Evolutionary conservation across 2,113 vertebrate genomes (phyloP), one percentile per base, ranked within the genome.

Genomic region (Burhinus oedicnemus): DNA sequence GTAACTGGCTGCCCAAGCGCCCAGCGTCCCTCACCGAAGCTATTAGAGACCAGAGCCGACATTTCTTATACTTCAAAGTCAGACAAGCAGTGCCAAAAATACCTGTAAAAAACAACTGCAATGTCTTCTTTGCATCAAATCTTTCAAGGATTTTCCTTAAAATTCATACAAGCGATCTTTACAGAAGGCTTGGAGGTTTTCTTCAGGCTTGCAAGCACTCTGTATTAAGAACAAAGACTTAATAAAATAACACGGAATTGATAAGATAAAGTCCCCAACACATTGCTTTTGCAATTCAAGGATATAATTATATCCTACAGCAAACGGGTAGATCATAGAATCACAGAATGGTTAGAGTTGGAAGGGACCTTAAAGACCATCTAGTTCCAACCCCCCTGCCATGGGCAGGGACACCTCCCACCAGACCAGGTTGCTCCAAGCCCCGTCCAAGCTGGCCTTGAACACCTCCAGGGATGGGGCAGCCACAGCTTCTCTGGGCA

Each of bases 231-330:
- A 13, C 5, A 84, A 91, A 79, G 19, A 36, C 25, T 47, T 55
- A 12, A 27, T 25, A 71, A 75, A 82, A 25, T 17, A 83, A 45
- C 7, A 10, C 5, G 57, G 68, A 90, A 86, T 20, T 40, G 6
- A 76, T 38, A 34, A 0, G 6, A 52, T 12, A 29, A 79, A 51
- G 15, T 12, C 11, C 27, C 27, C 34, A 60, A 42, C 10, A 11
- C 3, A 4, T 21, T 2, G 3, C 15, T n/a, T 44, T 42, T 23
- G n/a, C 1, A 1, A 84, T 44, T 55, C n/a, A 42, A 76, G 10
- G 34, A 30, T 19, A 30, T 13, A 42, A 34, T 20, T 44, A 25
- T 11, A 52, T 23, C 15, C 34, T 45, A 45, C 32, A 74, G 22
- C 26, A 90, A 79, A 52, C 15, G 58, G 34, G 44, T 8, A 79